Evolutionary conservation across 35 echinoderm and acorn worm genomes (phyloP).

Genomic region (Acanthaster planci): DNA sequence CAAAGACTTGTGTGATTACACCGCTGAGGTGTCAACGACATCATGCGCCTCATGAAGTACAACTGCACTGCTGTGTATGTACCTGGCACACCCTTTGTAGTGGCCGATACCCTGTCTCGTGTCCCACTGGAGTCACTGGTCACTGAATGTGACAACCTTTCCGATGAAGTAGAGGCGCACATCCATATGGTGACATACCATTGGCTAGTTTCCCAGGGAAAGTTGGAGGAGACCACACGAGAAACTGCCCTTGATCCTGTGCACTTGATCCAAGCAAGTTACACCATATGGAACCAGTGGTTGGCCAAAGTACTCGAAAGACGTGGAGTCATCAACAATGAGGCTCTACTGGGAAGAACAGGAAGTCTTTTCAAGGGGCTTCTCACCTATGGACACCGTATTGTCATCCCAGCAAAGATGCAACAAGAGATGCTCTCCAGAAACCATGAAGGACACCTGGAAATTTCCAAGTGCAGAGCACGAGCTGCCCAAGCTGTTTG

Average conservation of each 20-base stretch:
- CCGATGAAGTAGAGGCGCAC: conserved; percentile 22
- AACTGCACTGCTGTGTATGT: neutral
- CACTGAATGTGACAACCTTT: neutral
- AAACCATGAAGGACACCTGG: conserved; percentile 57
- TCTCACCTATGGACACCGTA: conserved; percentile 33
- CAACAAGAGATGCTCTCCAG: conserved; percentile 43
- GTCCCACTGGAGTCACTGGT: neutral
- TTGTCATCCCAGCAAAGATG: conserved; percentile 41
- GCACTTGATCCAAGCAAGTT: too few relatives aligned
- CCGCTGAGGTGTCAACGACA: neutral
- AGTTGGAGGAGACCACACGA: too few relatives aligned
- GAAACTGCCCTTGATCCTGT: too few relatives aligned
- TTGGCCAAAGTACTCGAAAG: neutral
- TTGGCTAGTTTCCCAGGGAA: neutral
- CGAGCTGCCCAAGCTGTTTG: conserved; percentile 6
- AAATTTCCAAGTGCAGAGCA: conserved; percentile 11
- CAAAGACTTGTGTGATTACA: neutral
- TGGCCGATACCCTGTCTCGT: conserved; percentile 41
- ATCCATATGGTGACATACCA: neutral
- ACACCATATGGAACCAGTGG: neutral
- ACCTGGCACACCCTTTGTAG: neutral
- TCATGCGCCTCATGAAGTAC: conserved; percentile 20
- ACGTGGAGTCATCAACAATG: neutral
- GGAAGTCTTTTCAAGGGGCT: conserved; percentile 29
- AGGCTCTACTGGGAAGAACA: conserved; percentile 12